These are phyloP conservation scores for Thera obeliscata DNA, from an alignment of 2,888 invertebrate genomes.

Conservation along the genomic window DNA sequence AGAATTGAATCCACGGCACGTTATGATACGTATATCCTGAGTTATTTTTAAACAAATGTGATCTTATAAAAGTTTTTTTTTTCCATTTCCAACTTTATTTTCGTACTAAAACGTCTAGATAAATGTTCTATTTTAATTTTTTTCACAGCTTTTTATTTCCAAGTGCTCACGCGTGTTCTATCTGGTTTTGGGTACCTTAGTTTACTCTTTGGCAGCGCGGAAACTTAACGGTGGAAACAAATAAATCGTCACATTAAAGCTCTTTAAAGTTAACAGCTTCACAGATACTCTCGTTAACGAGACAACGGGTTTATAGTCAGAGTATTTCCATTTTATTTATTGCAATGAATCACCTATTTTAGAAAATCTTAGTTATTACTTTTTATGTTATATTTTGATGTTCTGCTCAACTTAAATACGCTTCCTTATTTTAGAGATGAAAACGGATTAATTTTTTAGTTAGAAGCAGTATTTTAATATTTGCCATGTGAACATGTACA, in stretches of 20 bases:
- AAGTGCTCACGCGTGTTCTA: background rate
- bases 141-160: too few species aligned
- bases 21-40: too few species aligned
- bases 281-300: slow-evolving; percentile 61
- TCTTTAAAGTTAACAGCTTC: slow-evolving; percentile 56
- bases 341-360: slow-evolving; percentile 38
- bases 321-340: slow-evolving; percentile 37
- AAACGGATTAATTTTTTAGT: background rate
- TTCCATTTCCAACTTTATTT: too few species aligned
- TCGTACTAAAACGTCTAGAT: too few species aligned
- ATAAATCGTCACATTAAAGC: slow-evolving; percentile 76
- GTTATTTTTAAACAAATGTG: too few species aligned
- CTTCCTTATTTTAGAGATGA: background rate
- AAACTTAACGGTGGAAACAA: slow-evolving; percentile 51
- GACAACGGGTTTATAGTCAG: slow-evolving; percentile 65
- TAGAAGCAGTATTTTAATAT: too few species aligned
- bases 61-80: too few species aligned
- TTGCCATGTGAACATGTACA: too few species aligned
- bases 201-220: slow-evolving; percentile 30
- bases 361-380: slow-evolving; percentile 34
- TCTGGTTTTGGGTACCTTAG: background rate
- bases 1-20: too few species aligned
- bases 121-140: too few species aligned
- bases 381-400: slow-evolving; percentile 23
- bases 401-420: slow-evolving; percentile 2